Base-by-base conservation (phyloP, 2,888 invertebrate species). In the Drosophila koepferae region DNA sequence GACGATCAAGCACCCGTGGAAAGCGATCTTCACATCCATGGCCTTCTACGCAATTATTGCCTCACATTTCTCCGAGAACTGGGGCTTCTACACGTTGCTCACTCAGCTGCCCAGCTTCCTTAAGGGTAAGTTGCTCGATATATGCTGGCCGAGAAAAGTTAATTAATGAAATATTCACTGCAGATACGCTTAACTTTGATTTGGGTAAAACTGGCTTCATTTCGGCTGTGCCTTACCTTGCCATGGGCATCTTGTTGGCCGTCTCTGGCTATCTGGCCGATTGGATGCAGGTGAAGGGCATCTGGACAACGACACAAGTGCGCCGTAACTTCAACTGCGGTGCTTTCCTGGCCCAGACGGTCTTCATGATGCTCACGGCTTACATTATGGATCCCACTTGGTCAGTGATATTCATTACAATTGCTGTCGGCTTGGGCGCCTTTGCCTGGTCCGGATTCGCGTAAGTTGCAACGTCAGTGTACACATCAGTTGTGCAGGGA, bases 371-470 rank as follows among this genome's bases (percentile, higher is more conserved):
- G 70, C 94, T 95, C 0, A 97, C 98, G 0, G 97, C 97, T 2
- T 97, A 96, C 90, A 94, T 96, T 5, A 92, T 95, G 40, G 94
- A 95, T 2, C 95, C 96, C 18, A 94, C 94, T 0, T 95, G 95
- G 44, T 96, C 97, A 48, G 94, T 98, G n/a, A 94, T 95, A n/a
- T 98, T 95, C 91, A 95, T 98, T 40, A 97, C 97, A 0, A 94
- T 98, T 55, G 98, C 98, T 1, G 97, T 98, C 0, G 98, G 98
- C 0, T 94, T 98, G 1, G 98, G 98, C 1, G 97, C 98, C 0
- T 97, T 98, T 92, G 97, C 98, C 1, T 98, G 98, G 98, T 96
- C 97, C 8, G 98, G 98, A 48, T 98, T 97, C 91, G 96, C 96
- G 97, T 97, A 93, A 93, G 92, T 90, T 70, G 16, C 20, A 12